Conservation (phyloP, 1,140 invertebrate species). For the Camponotus pennsylvanicus region DNA sequence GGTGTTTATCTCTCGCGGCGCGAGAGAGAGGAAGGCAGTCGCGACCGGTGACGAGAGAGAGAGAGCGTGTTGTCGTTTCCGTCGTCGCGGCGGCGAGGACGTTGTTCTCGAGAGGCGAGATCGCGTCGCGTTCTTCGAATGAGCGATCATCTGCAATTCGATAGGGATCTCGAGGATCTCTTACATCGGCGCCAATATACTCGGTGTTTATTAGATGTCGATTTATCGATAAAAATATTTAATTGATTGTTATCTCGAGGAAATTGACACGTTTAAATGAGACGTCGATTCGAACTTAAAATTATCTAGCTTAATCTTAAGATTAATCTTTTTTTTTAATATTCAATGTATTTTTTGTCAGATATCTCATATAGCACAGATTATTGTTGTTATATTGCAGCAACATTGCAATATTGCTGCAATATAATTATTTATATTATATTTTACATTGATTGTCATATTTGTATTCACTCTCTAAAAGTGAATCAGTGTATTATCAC, state of each 20-base stretch:
- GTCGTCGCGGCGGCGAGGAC: conserved; percentile 8
- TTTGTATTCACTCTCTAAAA: not conserved
- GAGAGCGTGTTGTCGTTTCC: conserved; percentile 25
- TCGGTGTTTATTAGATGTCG: not conserved
- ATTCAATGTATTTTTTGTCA: no score
- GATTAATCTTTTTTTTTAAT: no score
- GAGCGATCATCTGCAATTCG: conserved; percentile 8
- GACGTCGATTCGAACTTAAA: not conserved
- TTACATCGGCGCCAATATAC: not conserved
- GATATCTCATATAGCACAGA: no score
- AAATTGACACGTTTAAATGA: conserved; percentile 12
- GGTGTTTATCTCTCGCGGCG: conserved; percentile 76
- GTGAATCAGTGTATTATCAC: no score
- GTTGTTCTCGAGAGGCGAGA: not conserved
- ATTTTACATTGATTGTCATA: not conserved
- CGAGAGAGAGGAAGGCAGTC: not conserved
- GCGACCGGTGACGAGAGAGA: not conserved
- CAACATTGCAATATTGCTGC: no score
- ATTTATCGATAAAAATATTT: not conserved
- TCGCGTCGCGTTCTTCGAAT: not conserved
- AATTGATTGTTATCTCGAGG: not conserved
- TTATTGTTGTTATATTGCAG: no score
- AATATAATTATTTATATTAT: no score
- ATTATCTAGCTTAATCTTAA: no score
- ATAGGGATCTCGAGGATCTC: conserved; percentile 12